These are phyloP conservation scores for Drosophila demipolita DNA, from an alignment of 2,888 invertebrate species.

Conservation along the genomic window DNA sequence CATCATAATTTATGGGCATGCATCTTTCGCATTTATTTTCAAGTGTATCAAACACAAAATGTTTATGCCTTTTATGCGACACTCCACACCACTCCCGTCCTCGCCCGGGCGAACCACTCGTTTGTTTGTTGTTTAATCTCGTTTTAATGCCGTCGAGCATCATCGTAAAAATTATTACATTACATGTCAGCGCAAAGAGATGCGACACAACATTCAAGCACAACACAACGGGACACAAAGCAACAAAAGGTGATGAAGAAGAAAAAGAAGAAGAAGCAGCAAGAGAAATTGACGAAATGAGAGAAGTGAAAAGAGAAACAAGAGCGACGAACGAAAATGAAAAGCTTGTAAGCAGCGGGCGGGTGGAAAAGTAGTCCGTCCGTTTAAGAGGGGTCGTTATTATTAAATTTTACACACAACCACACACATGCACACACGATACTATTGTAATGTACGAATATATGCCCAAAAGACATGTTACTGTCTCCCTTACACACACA, in stretches of 20 bases:
- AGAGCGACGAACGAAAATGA: constrained; percentile 22
- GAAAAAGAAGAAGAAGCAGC: constrained; percentile 5
- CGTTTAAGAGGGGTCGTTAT: constrained; percentile 77
- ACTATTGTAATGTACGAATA: constrained; percentile 72
- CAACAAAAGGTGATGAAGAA: constrained; percentile 18
- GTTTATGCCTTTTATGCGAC: constrained; percentile 15
- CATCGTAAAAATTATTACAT: constrained; percentile 80
- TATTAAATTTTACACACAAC: constrained; percentile 73
- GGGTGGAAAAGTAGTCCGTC: constrained; percentile 43
- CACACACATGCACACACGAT: constrained; percentile 36
- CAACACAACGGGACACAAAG: constrained; percentile 23
- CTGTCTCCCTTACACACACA: constrained; percentile 29
- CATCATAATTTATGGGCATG: constrained; percentile 73
- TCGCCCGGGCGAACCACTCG: constrained; percentile 35
- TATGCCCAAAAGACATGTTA: constrained; percentile 65
- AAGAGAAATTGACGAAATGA: constrained; percentile 17
- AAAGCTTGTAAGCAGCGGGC: constrained; percentile 38
- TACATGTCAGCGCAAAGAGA: constrained; percentile 73
- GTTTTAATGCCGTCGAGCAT: constrained; percentile 80
- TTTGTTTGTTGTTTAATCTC: constrained; percentile 80
- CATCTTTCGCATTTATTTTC: constrained; percentile 60
- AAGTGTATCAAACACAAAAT: constrained; percentile 68
- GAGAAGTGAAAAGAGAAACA: constrained; percentile 13
- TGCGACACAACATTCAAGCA: constrained; percentile 41
- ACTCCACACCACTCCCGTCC: not conserved